Percentiles rank a stretch among this genome's conserved stretches.
Conservation (phyloP, 1,140 invertebrate genomes). For the Nautilus pompilius region DNA sequence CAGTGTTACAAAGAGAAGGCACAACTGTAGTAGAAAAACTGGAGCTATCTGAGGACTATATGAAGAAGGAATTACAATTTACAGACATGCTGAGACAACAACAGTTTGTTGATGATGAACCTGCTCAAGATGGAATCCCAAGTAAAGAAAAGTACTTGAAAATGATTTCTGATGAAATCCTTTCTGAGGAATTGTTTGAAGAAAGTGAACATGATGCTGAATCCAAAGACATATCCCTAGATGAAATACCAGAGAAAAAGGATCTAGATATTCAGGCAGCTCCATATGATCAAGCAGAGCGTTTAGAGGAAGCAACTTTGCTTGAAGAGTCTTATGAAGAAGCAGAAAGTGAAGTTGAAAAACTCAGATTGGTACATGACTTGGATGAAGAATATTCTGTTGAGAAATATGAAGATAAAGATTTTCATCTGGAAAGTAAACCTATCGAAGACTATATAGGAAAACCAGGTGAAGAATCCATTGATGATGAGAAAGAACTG, state of each 20-base stretch:
- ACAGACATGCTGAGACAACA: too few species aligned
- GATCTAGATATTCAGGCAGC: conserved; percentile 11
- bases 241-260: conserved; percentile 4
- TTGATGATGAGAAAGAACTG: conserved; percentile 3
- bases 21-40: too few species aligned
- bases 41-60: too few species aligned
- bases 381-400: not conserved
- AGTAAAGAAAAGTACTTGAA: too few species aligned
- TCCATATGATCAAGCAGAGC: not conserved
- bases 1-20: too few species aligned
- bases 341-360: conserved; percentile 1
- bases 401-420: too few species aligned
- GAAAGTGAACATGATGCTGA: conserved; percentile 24
- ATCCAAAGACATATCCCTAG: conserved; percentile 3
- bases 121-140: conserved; percentile 16
- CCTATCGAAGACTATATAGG: too few species aligned
- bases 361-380: not conserved
- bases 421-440: too few species aligned
- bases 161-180: too few species aligned
- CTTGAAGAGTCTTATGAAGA: too few species aligned
- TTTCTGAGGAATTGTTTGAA: conserved; percentile 17
- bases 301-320: too few species aligned
- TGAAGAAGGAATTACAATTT: too few species aligned
- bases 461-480: not conserved
- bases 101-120: conserved; percentile 13